Evolutionary conservation across 2,797 vertebrate species (phyloP).

Genomic region (Emydoidea blandingii): DNA sequence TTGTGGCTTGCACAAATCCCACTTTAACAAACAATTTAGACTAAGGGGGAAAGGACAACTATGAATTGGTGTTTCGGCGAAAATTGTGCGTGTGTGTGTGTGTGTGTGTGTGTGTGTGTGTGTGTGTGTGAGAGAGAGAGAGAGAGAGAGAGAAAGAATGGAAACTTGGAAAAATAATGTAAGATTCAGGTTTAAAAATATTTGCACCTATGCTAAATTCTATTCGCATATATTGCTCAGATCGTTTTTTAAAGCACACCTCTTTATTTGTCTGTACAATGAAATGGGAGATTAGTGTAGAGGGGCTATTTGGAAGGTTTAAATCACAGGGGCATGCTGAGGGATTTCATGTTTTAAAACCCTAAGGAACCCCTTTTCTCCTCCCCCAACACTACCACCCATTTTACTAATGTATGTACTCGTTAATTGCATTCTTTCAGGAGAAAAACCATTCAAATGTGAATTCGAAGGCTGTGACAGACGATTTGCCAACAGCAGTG

Average conservation of each 20-base stretch:
- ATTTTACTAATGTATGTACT: slow-evolving; percentile 68
- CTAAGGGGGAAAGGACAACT: background rate
- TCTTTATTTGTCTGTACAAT: background rate
- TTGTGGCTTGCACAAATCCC: slow-evolving; percentile 51
- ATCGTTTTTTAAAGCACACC: background rate
- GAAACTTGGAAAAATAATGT: background rate
- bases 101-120: background rate
- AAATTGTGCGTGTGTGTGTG: background rate
- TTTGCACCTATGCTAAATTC: background rate
- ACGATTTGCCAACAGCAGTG: slow-evolving; percentile 99
- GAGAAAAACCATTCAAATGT: slow-evolving; percentile 98
- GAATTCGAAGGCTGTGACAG: slow-evolving; percentile 98
- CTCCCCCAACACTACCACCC: background rate
- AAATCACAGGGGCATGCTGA: background rate
- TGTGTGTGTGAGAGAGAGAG: background rate
- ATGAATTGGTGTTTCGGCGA: background rate
- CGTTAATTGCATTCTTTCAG: slow-evolving; percentile 82
- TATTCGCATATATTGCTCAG: background rate
- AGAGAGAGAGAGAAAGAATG: background rate
- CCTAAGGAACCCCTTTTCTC: background rate
- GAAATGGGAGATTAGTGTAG: background rate
- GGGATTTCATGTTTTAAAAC: background rate
- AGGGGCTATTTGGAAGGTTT: background rate
- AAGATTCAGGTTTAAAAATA: background rate
- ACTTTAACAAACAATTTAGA: slow-evolving; percentile 6